A percentile compares a stretch with the other conserved stretches of the same genome.
Conservation (phyloP, 2,797 vertebrate genomes). For the Hoplostethus mediterraneus region DNA sequence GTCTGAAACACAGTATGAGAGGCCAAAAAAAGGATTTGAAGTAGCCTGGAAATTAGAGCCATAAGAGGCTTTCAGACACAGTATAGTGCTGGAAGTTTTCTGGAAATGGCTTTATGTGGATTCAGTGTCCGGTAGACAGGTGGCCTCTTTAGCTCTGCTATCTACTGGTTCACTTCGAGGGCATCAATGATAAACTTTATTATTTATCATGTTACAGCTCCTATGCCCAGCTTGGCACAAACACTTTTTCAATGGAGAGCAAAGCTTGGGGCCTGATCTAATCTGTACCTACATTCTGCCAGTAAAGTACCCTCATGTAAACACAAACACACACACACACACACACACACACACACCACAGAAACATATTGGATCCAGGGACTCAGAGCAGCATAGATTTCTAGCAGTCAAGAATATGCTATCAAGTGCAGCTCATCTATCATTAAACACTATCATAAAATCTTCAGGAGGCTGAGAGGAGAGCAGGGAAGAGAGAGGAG, state of each 20-base stretch:
- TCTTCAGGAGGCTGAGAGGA: slow-evolving; percentile 69
- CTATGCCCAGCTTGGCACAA: slow-evolving; percentile 40
- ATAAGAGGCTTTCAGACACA: slow-evolving; percentile 28
- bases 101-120: slow-evolving; percentile 14
- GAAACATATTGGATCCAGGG: slow-evolving; percentile 44
- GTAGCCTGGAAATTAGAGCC: slow-evolving; percentile 19
- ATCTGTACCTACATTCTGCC: slow-evolving; percentile 27
- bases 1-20: slow-evolving; percentile 25
- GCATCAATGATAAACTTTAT: slow-evolving; percentile 45
- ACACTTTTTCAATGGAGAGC: slow-evolving; percentile 36
- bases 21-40: slow-evolving; percentile 24
- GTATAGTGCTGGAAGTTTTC: slow-evolving; percentile 30
- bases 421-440: slow-evolving; percentile 79
- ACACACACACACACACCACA: slow-evolving; percentile 4
- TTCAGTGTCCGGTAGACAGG: slow-evolving; percentile 46
- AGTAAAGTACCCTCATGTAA: slow-evolving; percentile 21
- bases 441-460: slow-evolving; percentile 81
- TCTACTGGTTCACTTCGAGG: slow-evolving; percentile 36
- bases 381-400: slow-evolving; percentile 47
- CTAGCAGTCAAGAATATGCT: slow-evolving; percentile 57
- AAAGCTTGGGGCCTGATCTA: slow-evolving; percentile 26
- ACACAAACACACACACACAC: slow-evolving; percentile 8
- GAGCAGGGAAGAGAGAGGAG: slow-evolving; percentile 56
- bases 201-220: slow-evolving; percentile 62
- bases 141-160: slow-evolving; percentile 45